Percentiles rank a stretch among this genome's conserved stretches.
phyloP scores from a whole-genome alignment of 1,140 invertebrate species.

The Helicoverpa zea region DNA sequence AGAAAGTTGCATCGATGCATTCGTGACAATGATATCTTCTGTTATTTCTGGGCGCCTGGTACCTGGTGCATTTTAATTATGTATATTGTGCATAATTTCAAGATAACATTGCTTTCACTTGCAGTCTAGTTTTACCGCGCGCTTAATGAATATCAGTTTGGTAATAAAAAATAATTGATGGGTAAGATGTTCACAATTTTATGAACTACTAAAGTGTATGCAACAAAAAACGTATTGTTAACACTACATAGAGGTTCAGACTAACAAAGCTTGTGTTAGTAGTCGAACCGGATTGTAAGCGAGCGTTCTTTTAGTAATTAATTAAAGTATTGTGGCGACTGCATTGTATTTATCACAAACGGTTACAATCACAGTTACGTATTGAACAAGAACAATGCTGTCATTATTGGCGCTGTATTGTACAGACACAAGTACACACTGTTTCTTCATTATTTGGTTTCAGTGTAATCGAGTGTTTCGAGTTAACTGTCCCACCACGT shows the following conservation, averaged over 20 bases:
- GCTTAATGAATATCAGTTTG: neutral
- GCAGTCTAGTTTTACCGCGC: neutral
- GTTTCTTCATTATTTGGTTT: neutral
- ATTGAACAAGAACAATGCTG: slow-evolving; percentile 30
- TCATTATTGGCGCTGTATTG: neutral
- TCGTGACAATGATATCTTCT: neutral
- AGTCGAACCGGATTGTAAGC: slow-evolving; percentile 15
- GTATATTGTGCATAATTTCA: neutral
- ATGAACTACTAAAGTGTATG: too few species aligned
- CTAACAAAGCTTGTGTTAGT: neutral
- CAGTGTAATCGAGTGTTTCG: neutral
- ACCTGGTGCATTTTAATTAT: slow-evolving; percentile 9
- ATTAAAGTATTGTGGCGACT: slow-evolving; percentile 17
- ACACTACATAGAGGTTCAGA: too few species aligned
- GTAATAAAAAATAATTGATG: too few species aligned
- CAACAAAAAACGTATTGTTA: too few species aligned
- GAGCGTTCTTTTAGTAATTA: slow-evolving; percentile 18
- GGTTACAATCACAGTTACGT: slow-evolving; percentile 26
- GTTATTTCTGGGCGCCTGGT: neutral
- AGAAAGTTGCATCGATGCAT: slow-evolving; percentile 24
- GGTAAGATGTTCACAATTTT: too few species aligned
- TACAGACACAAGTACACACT: neutral
- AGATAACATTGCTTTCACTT: neutral
- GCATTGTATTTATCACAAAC: slow-evolving; percentile 38
- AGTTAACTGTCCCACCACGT: neutral